Evolutionary conservation across 2,888 invertebrate species (phyloP), one percentile per base, ranked within the genome.

Genomic region (Hydriomena furcata): DNA sequence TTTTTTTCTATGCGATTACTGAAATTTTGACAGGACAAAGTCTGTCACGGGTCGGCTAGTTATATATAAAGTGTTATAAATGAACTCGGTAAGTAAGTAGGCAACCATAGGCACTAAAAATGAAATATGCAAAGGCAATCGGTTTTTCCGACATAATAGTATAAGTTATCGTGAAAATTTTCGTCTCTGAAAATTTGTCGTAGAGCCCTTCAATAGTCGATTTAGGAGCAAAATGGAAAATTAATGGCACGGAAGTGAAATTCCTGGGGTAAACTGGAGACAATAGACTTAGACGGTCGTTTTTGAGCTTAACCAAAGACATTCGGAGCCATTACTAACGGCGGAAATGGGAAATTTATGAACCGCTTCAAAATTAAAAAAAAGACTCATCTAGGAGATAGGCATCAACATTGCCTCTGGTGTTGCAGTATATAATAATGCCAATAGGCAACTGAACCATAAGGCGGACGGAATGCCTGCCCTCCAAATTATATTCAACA

Each of bases 231-330:
- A 76, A 84, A 85, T 84, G 79, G 82, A 80, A 84, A 85, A 80
- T 85, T 83, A 83, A 85, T 84, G 84, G 73, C 53, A 73, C 73
- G 84, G 82, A 84, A 85, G 78, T 81, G 81, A 84, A 82, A 78
- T 79, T 79, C 73, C 73, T 72, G 62, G 70, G 73, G 77, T 76
- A 77, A 71, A 74, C 67, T 68, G 65, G 67, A 79, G 76, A 82
- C 81, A 82, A 82, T 73, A 71, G 74, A 69, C 71, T 69, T 63
- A 68, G 69, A 61, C 51, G 67, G 64, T 64, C 72, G 68, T 69
- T 73, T 63, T 60, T 63, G 67, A 67, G 71, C 68, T 68, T 65
- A 65, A 68, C 64, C 66, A 65, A 66, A 66, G 72, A 65, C 61
- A 63, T 66, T 66, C 55, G 32, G 56, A 52, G 53, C 63, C 62